Evolutionary conservation across 2,888 invertebrate species (phyloP).

Genomic region (Hypselothyrea guttata): DNA sequence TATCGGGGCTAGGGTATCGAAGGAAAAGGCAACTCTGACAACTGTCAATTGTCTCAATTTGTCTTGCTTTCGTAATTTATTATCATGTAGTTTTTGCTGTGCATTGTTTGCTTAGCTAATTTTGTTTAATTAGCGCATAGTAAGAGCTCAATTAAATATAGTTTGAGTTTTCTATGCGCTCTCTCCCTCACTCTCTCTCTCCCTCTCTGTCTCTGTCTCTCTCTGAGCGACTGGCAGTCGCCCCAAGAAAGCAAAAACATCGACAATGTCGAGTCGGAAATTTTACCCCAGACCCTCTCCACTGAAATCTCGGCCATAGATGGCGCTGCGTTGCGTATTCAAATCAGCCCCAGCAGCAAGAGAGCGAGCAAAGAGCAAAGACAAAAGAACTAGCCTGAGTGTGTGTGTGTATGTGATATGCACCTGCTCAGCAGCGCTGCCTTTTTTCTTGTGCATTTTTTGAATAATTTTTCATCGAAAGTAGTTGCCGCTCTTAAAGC

Average conservation of each 20-base stretch:
- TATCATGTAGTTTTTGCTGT: too few relatives aligned
- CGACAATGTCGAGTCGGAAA: conserved; percentile 37
- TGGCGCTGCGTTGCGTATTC: conserved; percentile 72
- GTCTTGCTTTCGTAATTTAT: conserved; percentile 53
- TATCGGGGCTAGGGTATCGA: conserved; percentile 13
- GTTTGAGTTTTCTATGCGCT: not conserved
- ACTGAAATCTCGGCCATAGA: conserved; percentile 74
- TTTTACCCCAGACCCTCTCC: conserved; percentile 35
- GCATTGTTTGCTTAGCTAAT: conserved; percentile 64
- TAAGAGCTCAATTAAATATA: conserved; percentile 30
- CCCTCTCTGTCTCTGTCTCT: conserved; percentile 10
- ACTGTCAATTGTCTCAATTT: conserved; percentile 55
- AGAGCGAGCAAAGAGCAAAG: conserved; percentile 23
- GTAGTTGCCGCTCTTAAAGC: too few relatives aligned
- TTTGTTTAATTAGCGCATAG: conserved; percentile 57
- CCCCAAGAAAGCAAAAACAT: conserved; percentile 30
- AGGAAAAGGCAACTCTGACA: conserved; percentile 7
- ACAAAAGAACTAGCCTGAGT: conserved; percentile 9
- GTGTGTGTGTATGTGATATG: not conserved
- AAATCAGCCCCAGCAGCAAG: conserved; percentile 66
- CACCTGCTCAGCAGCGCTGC: not conserved
- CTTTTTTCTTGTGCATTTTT: too few relatives aligned
- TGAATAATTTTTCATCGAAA: too few relatives aligned
- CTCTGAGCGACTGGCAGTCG: conserved; percentile 20
- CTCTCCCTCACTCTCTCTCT: not conserved